Conservation (phyloP, 2,113 vertebrate species). For the Caranx melampygus region DNA sequence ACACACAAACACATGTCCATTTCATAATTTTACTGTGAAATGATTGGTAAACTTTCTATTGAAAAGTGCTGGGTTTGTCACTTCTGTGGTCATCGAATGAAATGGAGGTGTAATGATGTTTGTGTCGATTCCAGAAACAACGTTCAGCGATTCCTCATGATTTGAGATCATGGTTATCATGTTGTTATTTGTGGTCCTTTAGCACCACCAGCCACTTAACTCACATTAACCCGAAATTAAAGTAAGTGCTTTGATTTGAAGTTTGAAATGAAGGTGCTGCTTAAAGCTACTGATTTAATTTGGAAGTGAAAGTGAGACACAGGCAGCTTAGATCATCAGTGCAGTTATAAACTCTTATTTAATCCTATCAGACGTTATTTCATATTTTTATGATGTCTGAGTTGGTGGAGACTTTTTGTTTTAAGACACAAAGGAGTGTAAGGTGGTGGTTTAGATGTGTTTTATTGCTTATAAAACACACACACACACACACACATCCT, state of each 20-base stretch:
- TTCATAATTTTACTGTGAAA: no score
- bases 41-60: no score
- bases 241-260: slow-evolving; percentile 42
- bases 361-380: slow-evolving; percentile 8
- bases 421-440: background rate
- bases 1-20: no score
- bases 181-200: background rate
- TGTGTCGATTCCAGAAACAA: no score
- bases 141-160: background rate
- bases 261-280: slow-evolving; percentile 29
- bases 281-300: slow-evolving; percentile 31
- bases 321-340: slow-evolving; percentile 13
- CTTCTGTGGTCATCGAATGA: no score
- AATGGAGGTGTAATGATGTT: no score
- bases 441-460: background rate
- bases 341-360: background rate
- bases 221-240: slow-evolving; percentile 50
- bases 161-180: slow-evolving; percentile 6
- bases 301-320: slow-evolving; percentile 26
- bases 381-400: slow-evolving; percentile 23
- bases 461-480: background rate
- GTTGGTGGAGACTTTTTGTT: slow-evolving; percentile 5
- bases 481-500: slow-evolving; percentile 2
- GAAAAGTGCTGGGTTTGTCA: no score
- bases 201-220: slow-evolving; percentile 24